These are phyloP conservation scores for Zalophus californianus DNA, from an alignment of 2,797 vertebrate species.

Conservation along the genomic window DNA sequence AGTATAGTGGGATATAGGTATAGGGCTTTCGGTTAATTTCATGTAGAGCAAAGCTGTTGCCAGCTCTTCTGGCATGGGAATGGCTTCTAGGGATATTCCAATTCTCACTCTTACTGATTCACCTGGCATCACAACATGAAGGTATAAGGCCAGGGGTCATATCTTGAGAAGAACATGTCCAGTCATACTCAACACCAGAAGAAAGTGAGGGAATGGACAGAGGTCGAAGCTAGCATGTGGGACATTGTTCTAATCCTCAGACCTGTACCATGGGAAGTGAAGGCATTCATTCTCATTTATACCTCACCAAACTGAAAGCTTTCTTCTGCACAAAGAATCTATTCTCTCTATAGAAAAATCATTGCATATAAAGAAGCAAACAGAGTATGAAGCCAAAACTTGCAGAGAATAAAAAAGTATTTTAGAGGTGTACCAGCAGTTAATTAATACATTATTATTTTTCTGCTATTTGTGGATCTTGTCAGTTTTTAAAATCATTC, in stretches of 20 bases:
- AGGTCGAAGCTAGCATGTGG: not conserved
- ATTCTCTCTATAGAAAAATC: not conserved
- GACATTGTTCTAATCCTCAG: not conserved
- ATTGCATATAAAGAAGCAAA: not conserved
- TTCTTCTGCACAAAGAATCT: not conserved
- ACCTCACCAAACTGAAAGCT: not conserved
- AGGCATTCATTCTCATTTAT: not conserved
- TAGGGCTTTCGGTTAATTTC: not conserved
- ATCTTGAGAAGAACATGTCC: not conserved
- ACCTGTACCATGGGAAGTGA: fast-evolving
- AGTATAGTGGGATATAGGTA: not conserved
- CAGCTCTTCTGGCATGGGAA: not conserved
- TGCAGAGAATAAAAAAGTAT: not conserved
- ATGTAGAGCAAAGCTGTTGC: not conserved
- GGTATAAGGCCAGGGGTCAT: not conserved
- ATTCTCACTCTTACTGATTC: not conserved
- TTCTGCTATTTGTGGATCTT: not conserved
- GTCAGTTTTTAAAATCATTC: not conserved
- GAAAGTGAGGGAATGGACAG: not conserved
- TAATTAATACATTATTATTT: not conserved
- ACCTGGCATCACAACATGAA: not conserved
- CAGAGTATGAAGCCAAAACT: not conserved
- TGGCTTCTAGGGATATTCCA: not conserved
- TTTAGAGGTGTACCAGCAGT: not conserved
- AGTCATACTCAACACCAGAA: not conserved